A percentile compares a stretch with the other conserved stretches of the same genome.
phyloP scores from a whole-genome alignment of 64 coral and sea anemone genomes.

The Platygyra sinensis region DNA sequence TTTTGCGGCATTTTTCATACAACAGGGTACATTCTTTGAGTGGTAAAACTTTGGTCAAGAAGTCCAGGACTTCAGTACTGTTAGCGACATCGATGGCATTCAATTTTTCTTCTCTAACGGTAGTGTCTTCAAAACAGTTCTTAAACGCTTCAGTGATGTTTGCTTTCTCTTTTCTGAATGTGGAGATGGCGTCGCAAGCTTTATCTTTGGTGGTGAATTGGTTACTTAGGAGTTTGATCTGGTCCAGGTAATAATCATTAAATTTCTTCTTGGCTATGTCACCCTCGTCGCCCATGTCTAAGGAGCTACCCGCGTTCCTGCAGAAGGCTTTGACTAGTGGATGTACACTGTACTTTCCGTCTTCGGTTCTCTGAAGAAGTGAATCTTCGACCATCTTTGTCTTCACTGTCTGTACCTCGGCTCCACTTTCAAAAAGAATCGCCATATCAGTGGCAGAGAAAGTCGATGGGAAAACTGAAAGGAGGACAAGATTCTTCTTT shows the following conservation, averaged over 20 bases:
- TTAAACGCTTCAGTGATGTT: not conserved
- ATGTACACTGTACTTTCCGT: not conserved
- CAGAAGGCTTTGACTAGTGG: not conserved
- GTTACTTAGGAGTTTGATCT: not conserved
- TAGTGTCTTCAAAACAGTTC: not conserved
- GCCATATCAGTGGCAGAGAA: not conserved
- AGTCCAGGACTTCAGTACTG: not conserved
- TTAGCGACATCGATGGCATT: not conserved
- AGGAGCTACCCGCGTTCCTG: not conserved
- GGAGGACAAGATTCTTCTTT: not conserved
- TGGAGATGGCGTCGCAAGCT: not conserved
- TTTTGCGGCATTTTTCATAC: not conserved
- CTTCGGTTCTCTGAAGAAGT: not conserved
- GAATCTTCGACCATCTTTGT: not conserved
- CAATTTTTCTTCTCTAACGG: not conserved
- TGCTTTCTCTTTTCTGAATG: not conserved
- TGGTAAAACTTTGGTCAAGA: constrained; percentile 9
- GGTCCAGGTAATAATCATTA: not conserved
- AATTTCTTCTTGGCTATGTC: not conserved
- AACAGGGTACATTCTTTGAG: not conserved
- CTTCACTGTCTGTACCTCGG: not conserved
- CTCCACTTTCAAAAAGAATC: not conserved
- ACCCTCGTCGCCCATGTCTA: not conserved
- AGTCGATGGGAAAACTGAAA: constrained; percentile 4
- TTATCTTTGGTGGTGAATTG: not conserved